These are phyloP conservation scores for Tokudaia muenninki DNA, from an alignment of 2,797 vertebrate genomes.

Conservation along the genomic window DNA sequence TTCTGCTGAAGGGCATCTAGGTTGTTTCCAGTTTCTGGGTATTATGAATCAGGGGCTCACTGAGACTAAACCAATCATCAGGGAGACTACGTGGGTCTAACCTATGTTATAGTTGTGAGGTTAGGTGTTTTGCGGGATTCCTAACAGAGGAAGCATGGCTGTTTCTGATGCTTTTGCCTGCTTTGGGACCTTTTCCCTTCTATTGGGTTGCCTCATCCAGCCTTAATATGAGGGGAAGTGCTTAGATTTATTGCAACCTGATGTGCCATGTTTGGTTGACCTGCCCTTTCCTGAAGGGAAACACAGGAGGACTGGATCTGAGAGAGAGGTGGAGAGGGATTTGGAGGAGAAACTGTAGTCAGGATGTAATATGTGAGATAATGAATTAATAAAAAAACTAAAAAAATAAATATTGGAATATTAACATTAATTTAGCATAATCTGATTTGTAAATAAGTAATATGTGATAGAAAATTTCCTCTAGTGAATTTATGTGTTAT, in stretches of 20 bases:
- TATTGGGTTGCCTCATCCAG: background rate
- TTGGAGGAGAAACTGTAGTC: background rate
- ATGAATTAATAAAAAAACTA: background rate
- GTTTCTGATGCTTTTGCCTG: background rate
- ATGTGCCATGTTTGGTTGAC: background rate
- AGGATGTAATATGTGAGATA: background rate
- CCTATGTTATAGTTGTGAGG: background rate
- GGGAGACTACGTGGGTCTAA: background rate
- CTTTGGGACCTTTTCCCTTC: background rate
- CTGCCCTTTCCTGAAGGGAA: background rate
- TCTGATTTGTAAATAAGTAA: constrained; percentile 65
- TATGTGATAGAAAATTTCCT: constrained; percentile 12
- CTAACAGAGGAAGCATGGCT: background rate
- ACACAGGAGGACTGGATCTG: background rate
- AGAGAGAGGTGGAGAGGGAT: background rate
- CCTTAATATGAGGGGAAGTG: background rate
- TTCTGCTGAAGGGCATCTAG: background rate
- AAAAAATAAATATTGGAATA: constrained; percentile 67
- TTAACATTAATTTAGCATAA: constrained; percentile 76
- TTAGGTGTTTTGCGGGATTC: background rate
- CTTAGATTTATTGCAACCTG: background rate
- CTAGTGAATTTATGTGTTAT: background rate
- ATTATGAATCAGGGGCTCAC: background rate
- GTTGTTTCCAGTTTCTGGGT: background rate
- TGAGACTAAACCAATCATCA: background rate